Conservation (phyloP, 2,113 vertebrate genomes). For the Dendrocopos noguchii region DNA sequence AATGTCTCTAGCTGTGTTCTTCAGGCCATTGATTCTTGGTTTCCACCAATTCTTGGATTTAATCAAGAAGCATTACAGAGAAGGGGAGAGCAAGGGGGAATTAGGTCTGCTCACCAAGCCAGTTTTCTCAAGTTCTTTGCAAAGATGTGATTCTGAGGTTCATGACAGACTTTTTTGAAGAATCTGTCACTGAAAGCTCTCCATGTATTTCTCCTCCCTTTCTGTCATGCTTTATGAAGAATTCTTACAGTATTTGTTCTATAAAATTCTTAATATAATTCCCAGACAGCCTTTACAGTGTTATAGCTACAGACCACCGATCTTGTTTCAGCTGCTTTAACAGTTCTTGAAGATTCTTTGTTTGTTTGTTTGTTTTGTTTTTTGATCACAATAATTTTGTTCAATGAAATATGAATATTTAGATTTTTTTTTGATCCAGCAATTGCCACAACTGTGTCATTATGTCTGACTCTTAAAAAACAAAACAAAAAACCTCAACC, state of each 20-base stretch:
- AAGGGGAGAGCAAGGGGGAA: background rate
- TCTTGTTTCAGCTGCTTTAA: slow-evolving; percentile 35
- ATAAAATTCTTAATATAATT: slow-evolving; percentile 21
- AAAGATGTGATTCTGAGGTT: slow-evolving; percentile 16
- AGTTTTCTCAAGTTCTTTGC: background rate
- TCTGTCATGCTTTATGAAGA: slow-evolving; percentile 60
- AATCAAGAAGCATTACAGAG: background rate
- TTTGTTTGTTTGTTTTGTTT: background rate
- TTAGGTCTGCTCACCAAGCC: background rate
- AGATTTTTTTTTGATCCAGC: background rate
- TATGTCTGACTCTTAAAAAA: background rate
- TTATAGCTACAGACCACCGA: slow-evolving; percentile 25
- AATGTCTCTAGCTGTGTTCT: background rate
- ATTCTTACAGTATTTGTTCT: slow-evolving; percentile 45
- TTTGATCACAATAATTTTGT: background rate
- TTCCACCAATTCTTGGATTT: background rate
- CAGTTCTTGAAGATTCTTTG: slow-evolving; percentile 9
- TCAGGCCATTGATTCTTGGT: background rate
- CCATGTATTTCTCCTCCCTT: slow-evolving; percentile 15
- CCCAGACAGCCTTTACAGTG: slow-evolving; percentile 30
- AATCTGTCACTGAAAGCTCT: background rate
- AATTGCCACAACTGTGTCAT: background rate
- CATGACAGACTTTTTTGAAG: slow-evolving; percentile 24
- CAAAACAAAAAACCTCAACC: too few relatives aligned
- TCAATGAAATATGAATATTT: background rate